Evolutionary conservation across 2,113 vertebrate species (phyloP), one percentile per base, ranked within the genome.

Genomic region (Protobothrops flavoviridis): DNA sequence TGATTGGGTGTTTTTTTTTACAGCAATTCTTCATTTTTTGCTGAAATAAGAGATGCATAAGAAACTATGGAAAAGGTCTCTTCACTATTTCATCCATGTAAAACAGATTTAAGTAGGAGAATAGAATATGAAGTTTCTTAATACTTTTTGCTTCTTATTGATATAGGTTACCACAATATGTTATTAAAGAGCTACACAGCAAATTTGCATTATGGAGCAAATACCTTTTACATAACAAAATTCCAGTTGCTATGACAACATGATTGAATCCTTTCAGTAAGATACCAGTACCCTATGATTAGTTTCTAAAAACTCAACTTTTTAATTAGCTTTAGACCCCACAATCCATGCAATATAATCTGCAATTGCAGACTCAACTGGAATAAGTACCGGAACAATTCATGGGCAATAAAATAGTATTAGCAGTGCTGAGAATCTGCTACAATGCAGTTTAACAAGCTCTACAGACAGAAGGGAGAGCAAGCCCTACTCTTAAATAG

Each of bases 241-340:
- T 94, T 94, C 91, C 91, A 59, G 94, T 93, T 95, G 85, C 93
- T 88, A 56, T 9, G 93, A 91, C 91, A 94, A 94, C 85, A 0
- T 0, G 12, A 91, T 39, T 20, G 92, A 93, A 94, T 85, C 55
- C 52, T 88, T 93, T 64, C 21, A 93, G 94, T 85, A 91, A 85
- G 2, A 21, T 90, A 57, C 93, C 10, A 86, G 20, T 90, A 91
- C 33, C 91, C 94, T 88, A 39, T 7, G 64, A 8, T 0, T 2
- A 89, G 24, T 43, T 94, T 92, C 89, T 86, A 26, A 88, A 85
- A 81, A 85, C 52, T 93, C 92, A 91, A 45, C 17, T 95, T 94
- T 93, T 26, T n/a, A 91, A 94, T 89, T 7, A 91, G 45, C 11
- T 29, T 53, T 15, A 24, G 89, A 88, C 91, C 21, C 57, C 53